Conservation (phyloP, 2,888 invertebrate genomes). For the Monoplex corrugatus region DNA sequence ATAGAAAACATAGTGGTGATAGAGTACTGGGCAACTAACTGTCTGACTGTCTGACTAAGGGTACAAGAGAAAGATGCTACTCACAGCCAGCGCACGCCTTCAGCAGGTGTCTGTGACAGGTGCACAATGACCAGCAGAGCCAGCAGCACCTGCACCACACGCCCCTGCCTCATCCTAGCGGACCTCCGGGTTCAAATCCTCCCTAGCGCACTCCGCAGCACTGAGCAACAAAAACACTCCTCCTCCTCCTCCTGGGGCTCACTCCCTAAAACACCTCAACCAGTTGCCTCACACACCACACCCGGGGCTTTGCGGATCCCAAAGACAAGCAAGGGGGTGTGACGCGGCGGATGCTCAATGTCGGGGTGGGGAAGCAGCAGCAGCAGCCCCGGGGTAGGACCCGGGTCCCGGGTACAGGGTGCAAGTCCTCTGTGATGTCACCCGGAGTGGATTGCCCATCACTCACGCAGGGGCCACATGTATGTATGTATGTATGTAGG, state of each 20-base stretch:
- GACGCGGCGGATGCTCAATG: too few species aligned
- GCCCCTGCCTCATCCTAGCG: constrained; percentile 30
- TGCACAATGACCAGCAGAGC: constrained; percentile 25
- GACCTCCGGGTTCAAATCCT: not conserved
- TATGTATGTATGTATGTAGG: too few species aligned
- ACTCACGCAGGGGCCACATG: too few species aligned
- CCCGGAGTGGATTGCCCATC: too few species aligned
- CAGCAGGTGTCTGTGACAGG: constrained; percentile 38
- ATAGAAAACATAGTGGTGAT: too few species aligned
- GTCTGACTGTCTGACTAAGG: too few species aligned
- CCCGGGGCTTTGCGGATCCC: not conserved
- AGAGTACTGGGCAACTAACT: too few species aligned
- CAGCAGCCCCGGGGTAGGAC: not conserved
- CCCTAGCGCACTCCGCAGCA: not conserved
- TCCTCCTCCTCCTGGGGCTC: not conserved
- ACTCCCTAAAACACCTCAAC: not conserved
- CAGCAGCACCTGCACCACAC: constrained; percentile 39
- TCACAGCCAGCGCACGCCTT: constrained; percentile 46
- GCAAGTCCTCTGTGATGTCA: too few species aligned
- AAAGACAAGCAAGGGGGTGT: too few species aligned
- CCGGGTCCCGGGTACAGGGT: not conserved
- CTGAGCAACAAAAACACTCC: not conserved
- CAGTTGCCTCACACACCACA: not conserved
- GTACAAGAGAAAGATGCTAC: too few species aligned
- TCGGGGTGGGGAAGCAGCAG: not conserved